Percentiles rank a stretch among this genome's conserved stretches.
phyloP scores from a whole-genome alignment of 2,113 vertebrate genomes.

The Coreoperca whiteheadi region DNA sequence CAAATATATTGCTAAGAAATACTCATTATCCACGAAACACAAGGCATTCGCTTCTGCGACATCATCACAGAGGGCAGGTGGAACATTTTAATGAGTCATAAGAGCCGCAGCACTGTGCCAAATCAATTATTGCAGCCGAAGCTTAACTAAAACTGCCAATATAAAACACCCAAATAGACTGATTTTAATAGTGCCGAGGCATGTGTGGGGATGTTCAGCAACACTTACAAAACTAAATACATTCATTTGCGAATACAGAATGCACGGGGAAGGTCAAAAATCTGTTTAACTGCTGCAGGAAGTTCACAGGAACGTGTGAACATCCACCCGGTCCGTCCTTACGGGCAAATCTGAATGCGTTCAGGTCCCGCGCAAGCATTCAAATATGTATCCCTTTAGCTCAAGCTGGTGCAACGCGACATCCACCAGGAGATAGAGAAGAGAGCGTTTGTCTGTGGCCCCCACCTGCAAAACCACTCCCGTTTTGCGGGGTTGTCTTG shows the following conservation, averaged over 20 bases:
- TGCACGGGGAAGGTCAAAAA: too few species aligned
- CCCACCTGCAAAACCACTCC: too few species aligned
- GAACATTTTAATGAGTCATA: constrained; percentile 45
- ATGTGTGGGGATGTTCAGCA: neutral
- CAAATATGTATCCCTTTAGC: neutral
- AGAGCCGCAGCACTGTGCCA: neutral
- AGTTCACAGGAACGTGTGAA: neutral
- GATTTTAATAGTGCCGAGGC: neutral
- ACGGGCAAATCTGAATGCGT: neutral
- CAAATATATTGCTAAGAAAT: neutral
- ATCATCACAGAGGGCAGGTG: neutral
- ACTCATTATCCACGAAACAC: neutral
- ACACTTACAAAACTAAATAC: neutral
- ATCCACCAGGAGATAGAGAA: too few species aligned
- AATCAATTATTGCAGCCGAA: neutral
- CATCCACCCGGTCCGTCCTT: too few species aligned
- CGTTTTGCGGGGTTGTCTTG: too few species aligned
- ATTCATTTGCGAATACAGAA: neutral
- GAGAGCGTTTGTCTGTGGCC: too few species aligned
- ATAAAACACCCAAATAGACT: neutral
- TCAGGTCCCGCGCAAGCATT: neutral
- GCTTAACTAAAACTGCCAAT: neutral
- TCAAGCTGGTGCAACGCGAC: too few species aligned
- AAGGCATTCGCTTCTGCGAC: neutral
- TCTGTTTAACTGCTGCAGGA: neutral